Evolutionary conservation across 2,888 invertebrate genomes (phyloP), one percentile per base, ranked within the genome.

Genomic region (Drosophila pseudotakahashii): DNA sequence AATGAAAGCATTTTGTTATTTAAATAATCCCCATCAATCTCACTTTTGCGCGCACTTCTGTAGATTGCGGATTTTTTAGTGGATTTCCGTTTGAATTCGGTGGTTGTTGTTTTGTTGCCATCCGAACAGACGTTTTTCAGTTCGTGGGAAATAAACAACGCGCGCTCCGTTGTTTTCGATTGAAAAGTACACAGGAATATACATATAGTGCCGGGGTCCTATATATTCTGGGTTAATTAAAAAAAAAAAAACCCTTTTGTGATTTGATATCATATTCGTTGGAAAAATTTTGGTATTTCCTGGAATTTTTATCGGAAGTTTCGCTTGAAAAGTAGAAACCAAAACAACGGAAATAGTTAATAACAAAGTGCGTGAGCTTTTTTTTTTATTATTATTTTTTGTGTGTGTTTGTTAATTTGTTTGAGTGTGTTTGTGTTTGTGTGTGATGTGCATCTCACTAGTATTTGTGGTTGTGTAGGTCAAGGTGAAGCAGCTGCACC

Each of bases 401-500:
- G 23, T 9, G 7, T 51, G 36, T 44, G 23, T 36, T 39, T 11
- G 42, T 19, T 11, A 23, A 36, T 26, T 34, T 45, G 19, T 57
- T 30, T 30, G 7, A 30, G 32, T 2, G 23, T 44, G 30, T 7
- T 37, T 2, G 23, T 44, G 30, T 7, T 37, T 55, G 51, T 48
- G 47, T 64, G 51, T 52, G 37, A 11, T 50, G 48, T 44, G 45
- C 32, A 68, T 68, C 45, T 36, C 52, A 19, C 32, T 71, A 70
- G 48, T 61, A 59, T 19, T 64, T 66, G 71, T 68, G 52, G 51
- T 81, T 63, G 87, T 84, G 79, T 82, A 87, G 87, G 84, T 82
- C 81, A 81, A 81, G 81, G 87, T 81, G 73, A 85, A 67, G 78
- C 76, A 52, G 66, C 54, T 61, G 61, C 69, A 71, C 60, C 69